phyloP scores from a whole-genome alignment of 2,888 invertebrate species.

The Mamestra brassicae region DNA sequence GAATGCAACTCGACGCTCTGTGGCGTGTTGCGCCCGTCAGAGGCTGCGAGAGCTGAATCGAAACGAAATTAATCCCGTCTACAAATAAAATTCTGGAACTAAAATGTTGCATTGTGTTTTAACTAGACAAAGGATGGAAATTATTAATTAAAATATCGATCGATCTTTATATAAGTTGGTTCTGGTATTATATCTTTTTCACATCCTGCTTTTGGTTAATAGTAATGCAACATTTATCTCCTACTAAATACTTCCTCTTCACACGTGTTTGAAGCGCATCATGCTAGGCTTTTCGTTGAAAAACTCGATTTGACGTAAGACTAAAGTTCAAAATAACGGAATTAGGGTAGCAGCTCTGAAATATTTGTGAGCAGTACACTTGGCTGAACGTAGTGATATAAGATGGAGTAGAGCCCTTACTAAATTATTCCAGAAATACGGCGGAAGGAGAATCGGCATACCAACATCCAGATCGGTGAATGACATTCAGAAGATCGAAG shows the following conservation, averaged over 20 bases:
- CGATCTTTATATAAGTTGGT: background rate
- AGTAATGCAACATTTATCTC: background rate
- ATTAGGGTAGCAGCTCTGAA: too few relatives aligned
- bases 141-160: too few relatives aligned
- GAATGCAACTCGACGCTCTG: slow-evolving; percentile 23
- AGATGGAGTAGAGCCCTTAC: too few relatives aligned
- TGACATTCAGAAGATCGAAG: background rate
- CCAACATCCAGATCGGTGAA: background rate
- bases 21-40: background rate
- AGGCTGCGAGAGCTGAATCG: slow-evolving; percentile 13
- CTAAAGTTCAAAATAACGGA: too few relatives aligned
- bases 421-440: too few relatives aligned
- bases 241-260: background rate
- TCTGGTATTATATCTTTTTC: background rate
- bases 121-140: background rate
- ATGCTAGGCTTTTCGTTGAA: background rate
- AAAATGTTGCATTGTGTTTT: background rate
- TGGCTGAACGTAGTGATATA: too few relatives aligned
- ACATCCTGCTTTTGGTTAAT: background rate
- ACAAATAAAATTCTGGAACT: background rate
- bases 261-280: background rate
- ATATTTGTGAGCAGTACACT: too few relatives aligned
- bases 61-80: slow-evolving; percentile 9
- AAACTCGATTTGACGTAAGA: too few relatives aligned
- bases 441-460: too few relatives aligned